Conservation (phyloP, 2,797 vertebrate genomes). For the Eulemur albifrons region DNA sequence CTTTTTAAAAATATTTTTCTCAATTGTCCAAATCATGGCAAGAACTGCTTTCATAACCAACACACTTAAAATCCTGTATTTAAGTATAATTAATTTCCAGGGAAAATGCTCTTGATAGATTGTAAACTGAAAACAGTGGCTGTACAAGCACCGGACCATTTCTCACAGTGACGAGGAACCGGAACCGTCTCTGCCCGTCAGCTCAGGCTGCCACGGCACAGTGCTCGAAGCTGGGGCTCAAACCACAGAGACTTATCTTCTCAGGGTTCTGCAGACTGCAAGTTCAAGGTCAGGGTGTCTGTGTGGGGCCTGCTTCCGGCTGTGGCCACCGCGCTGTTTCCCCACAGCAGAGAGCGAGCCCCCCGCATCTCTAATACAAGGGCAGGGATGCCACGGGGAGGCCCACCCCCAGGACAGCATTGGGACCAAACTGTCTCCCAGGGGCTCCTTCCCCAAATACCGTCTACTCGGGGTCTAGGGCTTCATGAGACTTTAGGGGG, state of each 20-base stretch:
- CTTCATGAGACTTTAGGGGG: not conserved
- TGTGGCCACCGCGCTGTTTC: fast-evolving
- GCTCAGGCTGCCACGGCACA: fast-evolving
- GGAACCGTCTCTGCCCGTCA: fast-evolving
- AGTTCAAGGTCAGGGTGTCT: fast-evolving
- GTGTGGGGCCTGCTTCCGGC: fast-evolving
- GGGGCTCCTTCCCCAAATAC: too few relatives aligned
- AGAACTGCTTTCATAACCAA: not conserved
- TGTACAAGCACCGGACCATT: fast-evolving
- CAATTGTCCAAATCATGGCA: not conserved
- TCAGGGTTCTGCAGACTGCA: fast-evolving
- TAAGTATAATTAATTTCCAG: not conserved
- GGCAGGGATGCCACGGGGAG: fast-evolving
- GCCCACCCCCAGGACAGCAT: too few relatives aligned
- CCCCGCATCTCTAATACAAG: not conserved
- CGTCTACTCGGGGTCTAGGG: fast-evolving
- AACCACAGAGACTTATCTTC: not conserved
- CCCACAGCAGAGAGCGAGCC: too few relatives aligned
- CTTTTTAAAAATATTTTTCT: not conserved
- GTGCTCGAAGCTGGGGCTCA: fast-evolving
- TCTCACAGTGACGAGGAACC: fast-evolving
- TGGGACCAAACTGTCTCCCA: fast-evolving
- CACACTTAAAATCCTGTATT: not conserved
- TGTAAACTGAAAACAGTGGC: fast-evolving
- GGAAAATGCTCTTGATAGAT: fast-evolving